Conservation (phyloP, 2,888 invertebrate genomes). For the Hecatera dysodea region DNA sequence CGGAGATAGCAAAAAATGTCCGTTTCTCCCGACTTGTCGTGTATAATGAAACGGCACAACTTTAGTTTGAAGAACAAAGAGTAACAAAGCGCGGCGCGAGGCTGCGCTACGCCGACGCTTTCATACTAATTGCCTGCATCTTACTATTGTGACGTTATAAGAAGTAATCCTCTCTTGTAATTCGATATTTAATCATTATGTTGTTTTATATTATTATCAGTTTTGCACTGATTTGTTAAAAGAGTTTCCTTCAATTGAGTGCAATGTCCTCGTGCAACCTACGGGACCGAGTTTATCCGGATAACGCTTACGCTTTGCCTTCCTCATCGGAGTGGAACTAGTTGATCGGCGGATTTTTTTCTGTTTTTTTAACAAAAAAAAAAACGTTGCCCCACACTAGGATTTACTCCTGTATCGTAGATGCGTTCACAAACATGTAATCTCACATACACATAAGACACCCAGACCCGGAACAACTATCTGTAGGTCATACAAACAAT, state of each 20-base stretch:
- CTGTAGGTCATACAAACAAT: too few relatives aligned
- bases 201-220: background rate
- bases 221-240: conserved; percentile 1
- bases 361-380: too few relatives aligned
- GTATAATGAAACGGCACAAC: conserved; percentile 25
- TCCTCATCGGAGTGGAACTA: too few relatives aligned
- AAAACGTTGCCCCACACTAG: too few relatives aligned
- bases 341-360: background rate
- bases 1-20: background rate
- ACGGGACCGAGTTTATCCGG: too few relatives aligned
- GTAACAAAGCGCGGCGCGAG: conserved; percentile 16
- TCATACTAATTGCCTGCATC: conserved; percentile 41
- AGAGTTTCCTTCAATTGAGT: background rate
- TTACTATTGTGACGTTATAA: conserved; percentile 24
- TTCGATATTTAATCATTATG: background rate
- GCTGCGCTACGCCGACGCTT: conserved; percentile 35
- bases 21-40: conserved; percentile 3
- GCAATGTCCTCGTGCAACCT: background rate
- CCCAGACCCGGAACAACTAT: too few relatives aligned
- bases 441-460: too few relatives aligned
- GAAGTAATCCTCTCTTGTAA: conserved; percentile 3
- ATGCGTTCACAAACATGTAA: too few relatives aligned
- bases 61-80: conserved; percentile 33
- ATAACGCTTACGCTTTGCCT: background rate
- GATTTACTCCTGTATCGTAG: too few relatives aligned